Percentiles rank a stretch among this genome's conserved stretches.
Evolutionary conservation across 1,140 invertebrate genomes (phyloP).

Genomic region (Drosophila gunungcola): DNA sequence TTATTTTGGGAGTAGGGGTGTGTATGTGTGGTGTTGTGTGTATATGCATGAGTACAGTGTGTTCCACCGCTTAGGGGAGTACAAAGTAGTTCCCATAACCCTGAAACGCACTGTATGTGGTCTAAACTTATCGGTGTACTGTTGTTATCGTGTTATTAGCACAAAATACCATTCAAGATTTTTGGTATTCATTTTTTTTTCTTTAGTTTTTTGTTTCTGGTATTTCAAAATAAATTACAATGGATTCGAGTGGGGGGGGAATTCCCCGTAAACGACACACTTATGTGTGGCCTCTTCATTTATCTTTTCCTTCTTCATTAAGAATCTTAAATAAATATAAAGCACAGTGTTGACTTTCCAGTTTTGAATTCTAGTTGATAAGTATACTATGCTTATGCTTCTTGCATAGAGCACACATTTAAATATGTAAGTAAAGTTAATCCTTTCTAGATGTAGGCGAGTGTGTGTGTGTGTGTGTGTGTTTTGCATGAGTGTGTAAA

Average conservation of each 20-base stretch:
- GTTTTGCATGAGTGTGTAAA: slow-evolving; percentile 31
- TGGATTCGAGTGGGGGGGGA: slow-evolving; percentile 25
- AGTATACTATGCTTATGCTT: slow-evolving; percentile 18
- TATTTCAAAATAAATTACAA: slow-evolving; percentile 49
- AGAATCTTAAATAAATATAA: slow-evolving; percentile 76
- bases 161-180: slow-evolving; percentile 60
- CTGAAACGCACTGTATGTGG: slow-evolving; percentile 16
- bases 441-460: slow-evolving; percentile 15
- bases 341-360: slow-evolving; percentile 79
- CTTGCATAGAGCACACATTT: slow-evolving; percentile 17
- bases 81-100: neutral
- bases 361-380: slow-evolving; percentile 55
- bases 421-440: slow-evolving; percentile 32
- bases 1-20: slow-evolving; percentile 20
- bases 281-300: neutral
- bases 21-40: slow-evolving; percentile 2
- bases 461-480: slow-evolving; percentile 21
- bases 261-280: slow-evolving; percentile 14
- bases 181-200: slow-evolving; percentile 31
- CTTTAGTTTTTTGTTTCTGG: neutral
- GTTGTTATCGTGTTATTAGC: slow-evolving; percentile 53
- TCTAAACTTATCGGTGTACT: slow-evolving; percentile 71
- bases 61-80: neutral
- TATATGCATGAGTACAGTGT: slow-evolving; percentile 16
- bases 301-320: slow-evolving; percentile 24